Evolutionary conservation across 2,888 invertebrate species (phyloP).

Genomic region (Eretmocerus hayati): DNA sequence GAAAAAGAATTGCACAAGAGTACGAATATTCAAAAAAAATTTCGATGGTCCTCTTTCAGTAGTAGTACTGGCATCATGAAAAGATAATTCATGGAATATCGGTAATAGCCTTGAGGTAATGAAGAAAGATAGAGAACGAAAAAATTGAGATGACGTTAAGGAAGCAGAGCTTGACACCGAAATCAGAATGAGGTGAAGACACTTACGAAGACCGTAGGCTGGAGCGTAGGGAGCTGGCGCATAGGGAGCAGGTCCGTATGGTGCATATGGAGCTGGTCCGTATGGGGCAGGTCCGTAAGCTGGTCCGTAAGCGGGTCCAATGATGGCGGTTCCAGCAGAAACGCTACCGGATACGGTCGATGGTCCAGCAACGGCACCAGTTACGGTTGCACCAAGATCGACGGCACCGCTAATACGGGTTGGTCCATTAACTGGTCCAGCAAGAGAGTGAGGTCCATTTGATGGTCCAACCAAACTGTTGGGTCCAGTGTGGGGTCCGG

Average conservation of each 20-base stretch:
- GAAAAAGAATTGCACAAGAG: too few relatives aligned
- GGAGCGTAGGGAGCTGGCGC: constrained; percentile 40
- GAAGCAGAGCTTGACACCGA: too few relatives aligned
- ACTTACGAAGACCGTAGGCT: not conserved
- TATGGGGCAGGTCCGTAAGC: constrained; percentile 41
- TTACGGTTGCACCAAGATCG: constrained; percentile 41
- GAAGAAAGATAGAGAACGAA: too few relatives aligned
- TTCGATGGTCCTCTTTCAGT: too few relatives aligned
- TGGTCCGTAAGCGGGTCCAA: constrained; percentile 26
- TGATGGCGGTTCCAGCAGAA: constrained; percentile 28
- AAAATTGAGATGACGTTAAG: too few relatives aligned
- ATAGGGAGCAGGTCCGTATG: constrained; percentile 44
- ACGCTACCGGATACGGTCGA: constrained; percentile 40
- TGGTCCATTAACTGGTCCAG: constrained; percentile 39
- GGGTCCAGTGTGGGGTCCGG: constrained; percentile 38
- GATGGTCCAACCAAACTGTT: constrained; percentile 35
- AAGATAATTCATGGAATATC: too few relatives aligned
- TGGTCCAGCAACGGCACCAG: constrained; percentile 42
- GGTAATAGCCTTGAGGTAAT: too few relatives aligned
- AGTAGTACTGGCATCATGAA: too few relatives aligned
- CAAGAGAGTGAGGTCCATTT: constrained; percentile 34
- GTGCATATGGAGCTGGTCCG: constrained; percentile 37
- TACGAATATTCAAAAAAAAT: too few relatives aligned
- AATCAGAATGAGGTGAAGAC: too few relatives aligned
- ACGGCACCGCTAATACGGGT: constrained; percentile 41